phyloP scores from a whole-genome alignment of 2,888 invertebrate genomes.

The Holacanthella duospinosa region DNA sequence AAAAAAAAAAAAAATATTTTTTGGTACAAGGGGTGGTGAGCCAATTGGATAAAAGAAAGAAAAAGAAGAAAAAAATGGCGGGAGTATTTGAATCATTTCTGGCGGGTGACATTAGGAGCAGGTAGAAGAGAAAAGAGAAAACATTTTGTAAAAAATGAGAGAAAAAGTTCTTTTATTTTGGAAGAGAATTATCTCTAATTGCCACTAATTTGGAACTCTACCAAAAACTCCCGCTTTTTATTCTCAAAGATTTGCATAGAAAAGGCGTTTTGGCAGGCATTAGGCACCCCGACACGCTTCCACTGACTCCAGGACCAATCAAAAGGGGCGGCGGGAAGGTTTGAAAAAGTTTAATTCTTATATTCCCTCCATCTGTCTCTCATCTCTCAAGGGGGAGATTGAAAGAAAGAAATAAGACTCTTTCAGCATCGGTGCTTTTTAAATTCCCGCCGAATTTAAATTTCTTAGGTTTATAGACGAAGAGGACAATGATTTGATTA shows the following conservation, averaged over 20 bases:
- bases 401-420: too few species aligned
- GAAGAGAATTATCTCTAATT: slow-evolving; percentile 37
- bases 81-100: not conserved
- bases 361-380: too few species aligned
- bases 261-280: slow-evolving; percentile 37
- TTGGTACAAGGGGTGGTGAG: too few species aligned
- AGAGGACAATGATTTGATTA: too few species aligned
- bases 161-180: not conserved
- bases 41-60: too few species aligned
- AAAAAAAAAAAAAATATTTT: too few species aligned
- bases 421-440: too few species aligned
- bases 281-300: too few species aligned
- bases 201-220: slow-evolving; percentile 36
- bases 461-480: too few species aligned
- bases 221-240: slow-evolving; percentile 23
- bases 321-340: not conserved
- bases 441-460: too few species aligned
- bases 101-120: not conserved
- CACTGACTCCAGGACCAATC: not conserved
- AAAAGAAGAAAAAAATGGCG: not conserved
- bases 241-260: slow-evolving; percentile 32
- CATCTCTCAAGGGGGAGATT: too few species aligned
- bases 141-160: not conserved
- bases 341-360: too few species aligned
- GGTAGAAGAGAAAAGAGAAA: not conserved